Evolutionary conservation across 2,888 invertebrate genomes (phyloP), one percentile per base, ranked within the genome.

Genomic region (Plemyria rubiginata): DNA sequence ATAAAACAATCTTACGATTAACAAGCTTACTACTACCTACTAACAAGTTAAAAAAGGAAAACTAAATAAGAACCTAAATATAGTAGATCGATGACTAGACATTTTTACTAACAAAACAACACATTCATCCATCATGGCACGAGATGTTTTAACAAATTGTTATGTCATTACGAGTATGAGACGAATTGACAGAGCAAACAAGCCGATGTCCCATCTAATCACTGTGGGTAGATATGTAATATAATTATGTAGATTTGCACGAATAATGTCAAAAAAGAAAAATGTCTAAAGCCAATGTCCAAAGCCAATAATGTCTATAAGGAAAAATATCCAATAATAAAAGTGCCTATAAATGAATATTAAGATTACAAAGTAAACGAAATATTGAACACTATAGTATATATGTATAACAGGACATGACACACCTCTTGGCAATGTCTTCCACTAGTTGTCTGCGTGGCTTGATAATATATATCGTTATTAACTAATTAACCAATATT

Each of bases 361-460:
- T 22, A 22, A 1, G 22, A 22, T 22, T 13, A 41, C 41, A 38
- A 38, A 11, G 41, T 41, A 41, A 41, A 41, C 45, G 45, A 15
- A 45, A 16, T 49, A 4, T 32, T 15, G 32, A 15, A 50, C 32
- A 49, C 16, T 15, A 13, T n/a, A n/a, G n/a, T n/a, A n/a, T n/a
- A n/a, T n/a, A n/a, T n/a, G n/a, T n/a, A n/a, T 48, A 53, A 57
- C 61, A 68, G 58, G 60, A 54, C 48, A 59, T 64, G 76, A 76
- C 78, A 77, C 78, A 77, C 78, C 78, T 77, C 77, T 74, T 60
- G 63, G 54, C 52, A 55, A 60, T 72, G 70, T 60, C 67, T 65
- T 57, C 55, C 78, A 78, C 69, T 66, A 69, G 61, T 62, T 60
- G 60, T 55, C 56, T 50, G 73, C 78, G 78, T 79, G 79, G 74